Percentiles rank a stretch among this genome's conserved stretches.
Conservation (phyloP, 2,888 invertebrate species). For the Monopis laevigella region DNA sequence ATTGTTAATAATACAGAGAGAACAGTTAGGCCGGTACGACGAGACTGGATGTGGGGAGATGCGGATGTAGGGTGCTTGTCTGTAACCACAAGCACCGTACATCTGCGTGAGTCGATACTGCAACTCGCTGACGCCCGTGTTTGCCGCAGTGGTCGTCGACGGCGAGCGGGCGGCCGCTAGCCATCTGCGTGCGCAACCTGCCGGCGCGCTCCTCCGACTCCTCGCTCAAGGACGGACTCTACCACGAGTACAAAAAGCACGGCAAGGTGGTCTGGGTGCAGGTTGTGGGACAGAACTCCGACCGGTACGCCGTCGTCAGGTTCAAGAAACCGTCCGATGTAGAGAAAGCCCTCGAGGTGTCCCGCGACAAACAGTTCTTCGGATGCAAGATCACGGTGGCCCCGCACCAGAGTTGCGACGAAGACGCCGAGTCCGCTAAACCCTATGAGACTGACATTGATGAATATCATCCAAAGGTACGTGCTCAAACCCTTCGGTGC, state of each 20-base stretch:
- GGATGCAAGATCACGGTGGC: slow-evolving; percentile 96
- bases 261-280: slow-evolving; percentile 97
- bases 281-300: slow-evolving; percentile 90
- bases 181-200: slow-evolving; percentile 91
- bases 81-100: too few relatives aligned
- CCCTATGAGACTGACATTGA: slow-evolving; percentile 95
- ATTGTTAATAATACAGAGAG: too few relatives aligned
- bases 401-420: slow-evolving; percentile 91
- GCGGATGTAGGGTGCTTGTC: too few relatives aligned
- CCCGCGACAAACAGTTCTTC: slow-evolving; percentile 96
- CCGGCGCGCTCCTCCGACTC: slow-evolving; percentile 92
- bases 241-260: slow-evolving; percentile 98
- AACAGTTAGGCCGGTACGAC: too few relatives aligned
- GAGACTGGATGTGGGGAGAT: too few relatives aligned
- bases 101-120: too few relatives aligned
- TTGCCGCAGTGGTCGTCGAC: slow-evolving; percentile 69
- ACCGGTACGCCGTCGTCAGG: slow-evolving; percentile 89
- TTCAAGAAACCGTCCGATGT: slow-evolving; percentile 98
- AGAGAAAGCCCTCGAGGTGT: slow-evolving; percentile 94
- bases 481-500: too few relatives aligned
- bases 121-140: background rate
- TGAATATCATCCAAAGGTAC: slow-evolving; percentile 94
- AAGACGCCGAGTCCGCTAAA: slow-evolving; percentile 85
- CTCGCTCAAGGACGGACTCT: slow-evolving; percentile 95
- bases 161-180: slow-evolving; percentile 77